These are phyloP conservation scores for Drosophila lutescens DNA, from an alignment of 2,888 invertebrate genomes.

Conservation along the genomic window DNA sequence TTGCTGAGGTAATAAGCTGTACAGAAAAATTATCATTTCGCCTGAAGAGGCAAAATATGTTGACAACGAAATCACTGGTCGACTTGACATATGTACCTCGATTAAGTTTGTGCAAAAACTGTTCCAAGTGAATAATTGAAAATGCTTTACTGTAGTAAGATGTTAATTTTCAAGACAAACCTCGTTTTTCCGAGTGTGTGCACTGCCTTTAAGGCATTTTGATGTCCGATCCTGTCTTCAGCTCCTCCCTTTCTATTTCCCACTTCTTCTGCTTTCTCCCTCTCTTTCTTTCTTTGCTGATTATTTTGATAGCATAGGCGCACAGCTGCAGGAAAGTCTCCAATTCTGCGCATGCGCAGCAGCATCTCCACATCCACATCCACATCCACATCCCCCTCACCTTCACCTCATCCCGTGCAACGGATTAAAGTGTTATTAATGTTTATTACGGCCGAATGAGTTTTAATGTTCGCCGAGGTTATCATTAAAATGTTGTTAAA, in stretches of 20 bases:
- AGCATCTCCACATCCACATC: not conserved
- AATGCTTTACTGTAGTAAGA: not conserved
- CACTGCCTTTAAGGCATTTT: constrained; percentile 60
- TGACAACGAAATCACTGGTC: no score
- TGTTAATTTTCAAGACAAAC: not conserved
- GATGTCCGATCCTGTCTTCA: constrained; percentile 20
- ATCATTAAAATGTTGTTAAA: constrained; percentile 82
- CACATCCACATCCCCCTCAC: not conserved
- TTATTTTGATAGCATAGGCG: constrained; percentile 74
- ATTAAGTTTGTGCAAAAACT: no score
- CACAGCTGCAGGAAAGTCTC: constrained; percentile 53
- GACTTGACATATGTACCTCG: no score
- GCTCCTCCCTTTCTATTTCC: constrained; percentile 12
- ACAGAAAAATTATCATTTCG: no score
- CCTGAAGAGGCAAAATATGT: no score
- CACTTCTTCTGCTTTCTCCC: constrained; percentile 18
- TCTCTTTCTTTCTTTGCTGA: constrained; percentile 53
- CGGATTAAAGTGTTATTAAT: constrained; percentile 83
- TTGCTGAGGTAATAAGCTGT: no score
- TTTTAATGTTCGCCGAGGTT: constrained; percentile 82
- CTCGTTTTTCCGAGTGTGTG: constrained; percentile 34
- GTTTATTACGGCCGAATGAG: constrained; percentile 82
- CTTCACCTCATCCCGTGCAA: constrained; percentile 21
- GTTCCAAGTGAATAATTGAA: no score
- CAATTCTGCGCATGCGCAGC: constrained; percentile 33